These are phyloP conservation scores for Nowickia ferox DNA, from an alignment of 2,888 invertebrate species.

Conservation along the genomic window DNA sequence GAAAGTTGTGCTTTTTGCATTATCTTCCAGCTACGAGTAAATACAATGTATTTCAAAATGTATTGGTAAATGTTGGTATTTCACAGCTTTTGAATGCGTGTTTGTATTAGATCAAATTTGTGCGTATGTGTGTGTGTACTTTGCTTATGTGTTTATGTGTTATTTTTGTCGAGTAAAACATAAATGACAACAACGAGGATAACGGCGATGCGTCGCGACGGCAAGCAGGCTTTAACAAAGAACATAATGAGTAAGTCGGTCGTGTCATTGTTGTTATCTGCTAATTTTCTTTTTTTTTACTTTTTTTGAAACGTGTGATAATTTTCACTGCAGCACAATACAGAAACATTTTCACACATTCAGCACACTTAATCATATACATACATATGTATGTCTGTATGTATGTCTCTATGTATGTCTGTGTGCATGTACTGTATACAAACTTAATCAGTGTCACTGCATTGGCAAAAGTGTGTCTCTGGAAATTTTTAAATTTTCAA, in stretches of 20 bases:
- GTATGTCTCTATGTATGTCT: neutral
- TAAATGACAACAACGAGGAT: conserved; percentile 41
- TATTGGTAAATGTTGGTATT: conserved; percentile 22
- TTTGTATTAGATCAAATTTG: neutral
- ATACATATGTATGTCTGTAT: neutral
- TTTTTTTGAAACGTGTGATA: conserved; percentile 60
- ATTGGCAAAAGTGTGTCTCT: conserved; percentile 26
- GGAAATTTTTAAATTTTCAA: conserved; percentile 61
- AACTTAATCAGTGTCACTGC: neutral
- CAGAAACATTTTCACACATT: neutral
- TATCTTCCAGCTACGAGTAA: neutral
- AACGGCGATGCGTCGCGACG: neutral
- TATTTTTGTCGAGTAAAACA: conserved; percentile 38
- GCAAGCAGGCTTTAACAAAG: conserved; percentile 36
- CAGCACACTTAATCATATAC: neutral
- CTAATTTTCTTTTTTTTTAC: conserved; percentile 5
- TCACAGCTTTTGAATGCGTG: neutral
- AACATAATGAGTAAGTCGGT: conserved; percentile 65
- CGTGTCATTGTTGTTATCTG: conserved; percentile 23
- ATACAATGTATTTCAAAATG: conserved; percentile 16
- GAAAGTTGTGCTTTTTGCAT: neutral
- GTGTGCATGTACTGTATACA: neutral
- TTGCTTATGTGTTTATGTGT: conserved; percentile 45
- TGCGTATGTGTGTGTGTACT: conserved; percentile 12
- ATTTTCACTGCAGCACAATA: conserved; percentile 51